Evolutionary conservation across 2,888 invertebrate species (phyloP).

Genomic region (Unio delphinus): DNA sequence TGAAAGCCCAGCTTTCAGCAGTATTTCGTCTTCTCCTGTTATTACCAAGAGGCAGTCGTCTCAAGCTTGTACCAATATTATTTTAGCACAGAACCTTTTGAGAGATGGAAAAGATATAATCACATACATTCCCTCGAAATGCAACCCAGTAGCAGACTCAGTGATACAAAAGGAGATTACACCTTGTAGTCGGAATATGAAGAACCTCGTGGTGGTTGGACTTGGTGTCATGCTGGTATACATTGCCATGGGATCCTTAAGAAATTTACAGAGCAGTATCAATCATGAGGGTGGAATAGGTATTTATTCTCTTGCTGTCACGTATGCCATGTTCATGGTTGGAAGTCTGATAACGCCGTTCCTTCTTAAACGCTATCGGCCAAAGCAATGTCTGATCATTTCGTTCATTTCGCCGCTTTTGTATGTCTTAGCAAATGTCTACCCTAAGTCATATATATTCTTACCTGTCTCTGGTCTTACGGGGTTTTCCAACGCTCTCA

Average conservation of each 20-base stretch:
- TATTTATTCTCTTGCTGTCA: conserved; percentile 57
- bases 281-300: conserved; percentile 64
- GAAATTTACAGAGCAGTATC: conserved; percentile 68
- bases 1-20: no score
- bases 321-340: conserved; percentile 57
- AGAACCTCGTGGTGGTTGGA: conserved; percentile 61
- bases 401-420: conserved; percentile 51
- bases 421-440: conserved; percentile 60
- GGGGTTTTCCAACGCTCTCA: conserved; percentile 59
- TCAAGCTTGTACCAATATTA: no score
- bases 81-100: no score
- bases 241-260: conserved; percentile 58
- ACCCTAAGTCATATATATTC: conserved; percentile 59
- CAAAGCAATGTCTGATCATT: conserved; percentile 50
- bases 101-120: no score
- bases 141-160: no score
- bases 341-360: conserved; percentile 64
- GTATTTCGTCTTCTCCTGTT: no score
- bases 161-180: no score
- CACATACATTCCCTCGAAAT: no score
- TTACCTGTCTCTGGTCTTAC: conserved; percentile 57
- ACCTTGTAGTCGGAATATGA: conserved; percentile 42
- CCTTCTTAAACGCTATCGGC: conserved; percentile 60
- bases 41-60: no score
- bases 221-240: conserved; percentile 56